phyloP scores from a whole-genome alignment of 2,888 invertebrate species.

The Tipula helvola region DNA sequence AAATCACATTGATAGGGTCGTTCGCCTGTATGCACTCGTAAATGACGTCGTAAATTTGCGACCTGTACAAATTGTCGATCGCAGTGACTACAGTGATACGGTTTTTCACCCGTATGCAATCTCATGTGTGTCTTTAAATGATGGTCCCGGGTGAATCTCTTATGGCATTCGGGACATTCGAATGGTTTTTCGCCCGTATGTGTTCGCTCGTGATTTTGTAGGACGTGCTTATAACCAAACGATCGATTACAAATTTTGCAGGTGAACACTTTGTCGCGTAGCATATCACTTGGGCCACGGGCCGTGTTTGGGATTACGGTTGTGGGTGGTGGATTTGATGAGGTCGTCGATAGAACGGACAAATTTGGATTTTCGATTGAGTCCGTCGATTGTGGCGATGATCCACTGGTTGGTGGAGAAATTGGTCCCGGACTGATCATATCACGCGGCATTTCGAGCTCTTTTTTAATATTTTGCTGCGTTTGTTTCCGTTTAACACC shows the following conservation, averaged over 20 bases:
- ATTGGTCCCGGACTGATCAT: slow-evolving; percentile 30
- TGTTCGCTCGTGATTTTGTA: slow-evolving; percentile 88
- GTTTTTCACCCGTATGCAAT: slow-evolving; percentile 85
- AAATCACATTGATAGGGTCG: slow-evolving; percentile 78
- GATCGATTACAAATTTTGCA: slow-evolving; percentile 79
- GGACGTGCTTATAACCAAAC: slow-evolving; percentile 88
- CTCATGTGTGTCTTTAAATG: slow-evolving; percentile 89
- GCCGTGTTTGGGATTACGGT: background rate
- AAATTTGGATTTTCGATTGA: slow-evolving; percentile 23
- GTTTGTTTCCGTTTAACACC: slow-evolving; percentile 24
- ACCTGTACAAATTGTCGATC: slow-evolving; percentile 89
- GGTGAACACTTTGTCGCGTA: slow-evolving; percentile 73
- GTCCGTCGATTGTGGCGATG: slow-evolving; percentile 37
- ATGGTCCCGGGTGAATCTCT: slow-evolving; percentile 85
- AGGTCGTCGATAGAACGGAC: slow-evolving; percentile 14
- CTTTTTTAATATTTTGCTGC: slow-evolving; percentile 28
- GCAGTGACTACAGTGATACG: slow-evolving; percentile 84
- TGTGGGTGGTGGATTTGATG: background rate
- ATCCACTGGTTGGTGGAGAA: slow-evolving; percentile 43
- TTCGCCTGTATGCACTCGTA: slow-evolving; percentile 86
- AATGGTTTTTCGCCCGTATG: slow-evolving; percentile 93
- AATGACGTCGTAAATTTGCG: slow-evolving; percentile 76
- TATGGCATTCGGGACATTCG: slow-evolving; percentile 83
- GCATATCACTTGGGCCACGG: slow-evolving; percentile 35
- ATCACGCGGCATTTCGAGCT: slow-evolving; percentile 25